Conservation (phyloP, 2,888 invertebrate genomes). For the Keiferia lycopersicella region DNA sequence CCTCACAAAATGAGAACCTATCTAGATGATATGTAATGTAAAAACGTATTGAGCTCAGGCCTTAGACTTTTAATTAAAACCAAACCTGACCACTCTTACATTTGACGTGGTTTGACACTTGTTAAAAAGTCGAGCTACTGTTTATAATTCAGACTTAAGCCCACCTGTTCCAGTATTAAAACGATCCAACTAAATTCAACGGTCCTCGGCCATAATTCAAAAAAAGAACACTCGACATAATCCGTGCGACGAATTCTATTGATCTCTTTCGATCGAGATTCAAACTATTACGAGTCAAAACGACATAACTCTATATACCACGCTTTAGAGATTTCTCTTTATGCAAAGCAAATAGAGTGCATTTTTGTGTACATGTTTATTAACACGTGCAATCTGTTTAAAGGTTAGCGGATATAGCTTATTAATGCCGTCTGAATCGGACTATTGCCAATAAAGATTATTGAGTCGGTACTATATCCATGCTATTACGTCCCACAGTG, state of each 20-base stretch:
- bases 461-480: conserved; percentile 44
- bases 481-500: conserved; percentile 13
- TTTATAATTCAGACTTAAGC: conserved; percentile 16
- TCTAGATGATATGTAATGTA: no score
- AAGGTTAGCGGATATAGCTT: conserved; percentile 75
- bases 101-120: background rate
- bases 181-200: conserved; percentile 22
- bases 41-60: no score
- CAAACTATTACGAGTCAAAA: conserved; percentile 32
- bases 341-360: conserved; percentile 30
- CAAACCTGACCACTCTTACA: background rate
- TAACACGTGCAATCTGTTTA: conserved; percentile 66
- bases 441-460: conserved; percentile 71
- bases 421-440: conserved; percentile 71
- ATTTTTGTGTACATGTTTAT: conserved; percentile 33
- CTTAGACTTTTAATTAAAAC: background rate
- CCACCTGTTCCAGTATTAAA: conserved; percentile 23
- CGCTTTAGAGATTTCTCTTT: conserved; percentile 31
- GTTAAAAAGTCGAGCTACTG: conserved; percentile 16
- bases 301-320: background rate
- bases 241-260: conserved; percentile 61
- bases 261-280: conserved; percentile 62
- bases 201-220: conserved; percentile 22
- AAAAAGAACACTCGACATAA: conserved; percentile 39
- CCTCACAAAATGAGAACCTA: no score